Evolutionary conservation across 1,140 invertebrate genomes (phyloP), one percentile per base, ranked within the genome.

Genomic region (Cherax destructor): DNA sequence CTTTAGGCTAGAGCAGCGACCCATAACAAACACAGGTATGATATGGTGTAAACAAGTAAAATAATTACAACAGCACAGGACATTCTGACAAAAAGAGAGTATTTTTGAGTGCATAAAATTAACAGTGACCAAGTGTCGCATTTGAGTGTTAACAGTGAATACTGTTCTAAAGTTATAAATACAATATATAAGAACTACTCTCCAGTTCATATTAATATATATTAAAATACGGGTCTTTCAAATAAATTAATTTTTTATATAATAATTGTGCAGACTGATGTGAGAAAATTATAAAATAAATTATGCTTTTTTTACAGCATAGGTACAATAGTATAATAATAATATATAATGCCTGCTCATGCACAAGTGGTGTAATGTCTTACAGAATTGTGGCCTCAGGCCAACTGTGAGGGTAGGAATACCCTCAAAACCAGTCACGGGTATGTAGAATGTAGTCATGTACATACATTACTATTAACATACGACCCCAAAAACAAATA

Each of bases 1-100:
- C 74, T 56, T n/a, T 49, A 69, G 86, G 86, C 86, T 80, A 79
- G 77, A 61, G 86, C 72, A 85, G 89, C 89, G 79, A 78, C 89
- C 83, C 89, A 84, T 50, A 41, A 83, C 74, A 85, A 85, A 85
- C 87, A 76, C 59, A 89, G 72, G 56, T 49, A 30, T 83, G 65
- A 83, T 83, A 89, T 76, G 69, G 61, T 89, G 69, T 81, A 49
- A 89, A 74, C 47, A 74, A 87, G n/a, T 24, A 83, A 83, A 49
- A 83, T 59, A 61, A 52, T 59, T n/a, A 30, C 47, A 50, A 79
- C 47, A 21, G 77, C 18, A 50, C 77, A 79, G 13, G 50, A 79
- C 47, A 79, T 18, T 18, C 47, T 49, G 47, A 49, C 77, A 50
- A 56, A 50, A 30, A 74, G n/a, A 74, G 4, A 74, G 69, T 6